Base-by-base conservation (phyloP, 2,888 invertebrate species). In the Drosophila crucigera region DNA sequence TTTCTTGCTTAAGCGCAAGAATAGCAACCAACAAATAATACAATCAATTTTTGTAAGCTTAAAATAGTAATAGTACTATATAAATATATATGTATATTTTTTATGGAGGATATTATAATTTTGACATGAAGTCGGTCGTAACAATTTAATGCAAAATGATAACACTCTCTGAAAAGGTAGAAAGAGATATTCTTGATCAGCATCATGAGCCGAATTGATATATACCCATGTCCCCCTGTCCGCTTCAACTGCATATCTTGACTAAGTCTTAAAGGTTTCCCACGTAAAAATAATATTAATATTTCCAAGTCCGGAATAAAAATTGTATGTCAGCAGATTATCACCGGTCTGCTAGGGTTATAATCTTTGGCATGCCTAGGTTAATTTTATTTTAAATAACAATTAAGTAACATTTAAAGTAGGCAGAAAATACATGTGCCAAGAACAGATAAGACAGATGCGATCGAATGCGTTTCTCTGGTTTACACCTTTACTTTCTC, bases 401-500 rank as follows among this genome's bases (percentile, higher is more conserved):
- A 28, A 19, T 50, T 10, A 50, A 50, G 28, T 19, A 19, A 6
- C 50, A 50, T 11, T 50, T 50, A 28, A 28, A 28, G 60, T 6
- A 28, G 5, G 33, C n/a, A n/a, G 35, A 4, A 28, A 28, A 10
- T 50, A 14, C 39, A 19, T 30, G 56, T 22, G 30, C 7, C 22
- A 22, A 16, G 43, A 25, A 31, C 35, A 19, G 19, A 37, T 7
- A 19, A 16, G 37, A 7, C 37, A 37, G 37, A 41, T 67, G 11
- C 41, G 52, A 22, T 22, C 28, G 16, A n/a, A 25, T 10, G 54
- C 54, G 7, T 43, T 30, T 22, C 3, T 25, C 25, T 25, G 16
- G 25, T 33, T 19, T 10, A 22, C 52, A 60, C 47, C 47, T 73
- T 61, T 7, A 28, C 63, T 75, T 63, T 61, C 75, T 53, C 56